Conservation (phyloP, 2,888 invertebrate genomes). For the Pseudococcus viburni region DNA sequence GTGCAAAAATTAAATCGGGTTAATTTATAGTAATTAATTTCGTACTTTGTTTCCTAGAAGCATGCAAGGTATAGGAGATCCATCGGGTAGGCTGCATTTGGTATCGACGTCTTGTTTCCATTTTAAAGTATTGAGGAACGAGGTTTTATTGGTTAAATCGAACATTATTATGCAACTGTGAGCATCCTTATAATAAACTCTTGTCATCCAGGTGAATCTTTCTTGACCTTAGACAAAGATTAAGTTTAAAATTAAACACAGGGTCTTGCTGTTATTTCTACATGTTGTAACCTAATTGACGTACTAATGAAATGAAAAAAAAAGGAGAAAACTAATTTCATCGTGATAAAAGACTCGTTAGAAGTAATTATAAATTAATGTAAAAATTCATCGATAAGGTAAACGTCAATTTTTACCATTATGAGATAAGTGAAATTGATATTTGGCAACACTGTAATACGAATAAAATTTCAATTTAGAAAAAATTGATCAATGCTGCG, state of each 20-base stretch:
- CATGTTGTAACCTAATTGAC: constrained; percentile 5
- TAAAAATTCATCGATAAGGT: not conserved
- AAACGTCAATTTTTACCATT: not conserved
- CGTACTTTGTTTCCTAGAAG: constrained; percentile 75
- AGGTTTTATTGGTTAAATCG: constrained; percentile 75
- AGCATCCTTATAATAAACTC: constrained; percentile 77
- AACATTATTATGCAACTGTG: constrained; percentile 75
- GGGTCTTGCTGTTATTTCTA: not conserved
- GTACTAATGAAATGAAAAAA: not conserved
- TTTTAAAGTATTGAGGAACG: constrained; percentile 75
- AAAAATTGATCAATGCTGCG: not conserved
- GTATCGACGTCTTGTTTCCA: constrained; percentile 77
- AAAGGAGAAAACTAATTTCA: not conserved
- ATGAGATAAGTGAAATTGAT: not conserved
- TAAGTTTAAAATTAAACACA: constrained; percentile 1
- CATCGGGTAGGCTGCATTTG: constrained; percentile 74
- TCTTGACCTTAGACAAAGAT: constrained; percentile 73
- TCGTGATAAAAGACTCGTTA: not conserved
- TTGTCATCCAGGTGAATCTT: constrained; percentile 76
- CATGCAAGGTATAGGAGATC: constrained; percentile 75
- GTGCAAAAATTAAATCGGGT: not conserved
- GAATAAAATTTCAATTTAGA: not conserved
- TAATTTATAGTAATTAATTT: not conserved
- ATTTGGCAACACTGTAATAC: not conserved
- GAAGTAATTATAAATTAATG: not conserved